phyloP scores from a whole-genome alignment of 2,888 invertebrate genomes.

The Thumatha senex region DNA sequence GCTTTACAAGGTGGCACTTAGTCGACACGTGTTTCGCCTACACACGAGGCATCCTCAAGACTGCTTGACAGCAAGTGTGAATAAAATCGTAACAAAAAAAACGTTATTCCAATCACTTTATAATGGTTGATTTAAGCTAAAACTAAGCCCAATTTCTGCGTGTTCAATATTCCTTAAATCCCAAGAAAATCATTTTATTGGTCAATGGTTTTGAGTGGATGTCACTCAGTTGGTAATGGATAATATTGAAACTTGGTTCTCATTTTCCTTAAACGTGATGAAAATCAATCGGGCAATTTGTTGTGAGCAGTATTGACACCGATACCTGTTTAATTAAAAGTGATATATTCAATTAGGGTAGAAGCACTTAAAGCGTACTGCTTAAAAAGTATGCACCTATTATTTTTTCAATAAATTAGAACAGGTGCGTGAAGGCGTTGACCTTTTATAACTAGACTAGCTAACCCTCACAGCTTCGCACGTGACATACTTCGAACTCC shows the following conservation, averaged over 20 bases:
- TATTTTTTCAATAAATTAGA: too few species aligned
- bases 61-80: too few species aligned
- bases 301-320: slow-evolving; percentile 31
- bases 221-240: slow-evolving; percentile 43
- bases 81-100: neutral
- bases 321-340: slow-evolving; percentile 32
- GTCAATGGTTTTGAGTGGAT: slow-evolving; percentile 37
- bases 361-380: too few species aligned
- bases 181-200: slow-evolving; percentile 40
- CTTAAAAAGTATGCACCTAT: too few species aligned
- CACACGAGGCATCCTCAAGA: too few species aligned
- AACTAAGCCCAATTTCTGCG: slow-evolving; percentile 25
- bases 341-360: slow-evolving; percentile 14
- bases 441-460: too few species aligned
- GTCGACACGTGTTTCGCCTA: too few species aligned
- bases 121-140: neutral
- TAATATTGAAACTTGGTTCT: slow-evolving; percentile 51
- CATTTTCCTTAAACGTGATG: slow-evolving; percentile 60
- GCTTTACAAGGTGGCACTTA: too few species aligned
- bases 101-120: slow-evolving; percentile 1
- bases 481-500: too few species aligned
- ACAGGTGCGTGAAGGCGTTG: too few species aligned
- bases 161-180: slow-evolving; percentile 30
- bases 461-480: too few species aligned
- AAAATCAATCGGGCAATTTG: slow-evolving; percentile 56